Evolutionary conservation across 2,113 vertebrate genomes (phyloP).

Genomic region (Callospermophilus lateralis): DNA sequence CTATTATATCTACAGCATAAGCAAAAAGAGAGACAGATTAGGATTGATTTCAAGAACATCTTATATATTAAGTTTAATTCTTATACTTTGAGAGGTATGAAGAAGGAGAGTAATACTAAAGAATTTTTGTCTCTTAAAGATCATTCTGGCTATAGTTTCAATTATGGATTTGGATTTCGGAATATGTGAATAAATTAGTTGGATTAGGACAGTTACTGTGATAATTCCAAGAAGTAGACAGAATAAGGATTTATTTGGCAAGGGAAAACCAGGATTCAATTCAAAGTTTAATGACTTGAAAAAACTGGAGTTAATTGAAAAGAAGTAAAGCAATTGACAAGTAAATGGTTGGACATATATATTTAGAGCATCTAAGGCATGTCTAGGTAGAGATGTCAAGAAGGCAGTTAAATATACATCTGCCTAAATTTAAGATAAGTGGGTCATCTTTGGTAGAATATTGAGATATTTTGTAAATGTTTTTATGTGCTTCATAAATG

Average conservation of each 20-base stretch:
- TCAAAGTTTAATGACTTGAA: background rate
- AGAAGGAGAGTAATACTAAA: background rate
- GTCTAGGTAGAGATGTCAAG: background rate
- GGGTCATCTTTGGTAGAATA: background rate
- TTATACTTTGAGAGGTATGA: background rate
- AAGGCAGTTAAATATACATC: background rate
- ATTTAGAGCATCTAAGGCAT: too few relatives aligned
- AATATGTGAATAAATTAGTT: background rate
- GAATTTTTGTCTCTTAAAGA: background rate
- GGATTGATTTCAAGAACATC: background rate
- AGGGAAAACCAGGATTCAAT: background rate
- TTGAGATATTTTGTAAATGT: background rate
- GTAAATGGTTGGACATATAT: background rate
- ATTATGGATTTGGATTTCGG: background rate
- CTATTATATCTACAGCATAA: background rate
- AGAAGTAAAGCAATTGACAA: background rate
- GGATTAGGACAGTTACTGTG: background rate
- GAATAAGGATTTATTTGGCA: background rate
- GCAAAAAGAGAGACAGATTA: background rate
- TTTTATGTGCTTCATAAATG: background rate
- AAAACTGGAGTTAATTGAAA: background rate
- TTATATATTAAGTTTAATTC: background rate
- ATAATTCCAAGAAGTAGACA: background rate
- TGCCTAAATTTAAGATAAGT: background rate
- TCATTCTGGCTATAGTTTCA: background rate